These are phyloP conservation scores for Trisateles emortualis DNA, from an alignment of 2,888 invertebrate species.

Conservation along the genomic window DNA sequence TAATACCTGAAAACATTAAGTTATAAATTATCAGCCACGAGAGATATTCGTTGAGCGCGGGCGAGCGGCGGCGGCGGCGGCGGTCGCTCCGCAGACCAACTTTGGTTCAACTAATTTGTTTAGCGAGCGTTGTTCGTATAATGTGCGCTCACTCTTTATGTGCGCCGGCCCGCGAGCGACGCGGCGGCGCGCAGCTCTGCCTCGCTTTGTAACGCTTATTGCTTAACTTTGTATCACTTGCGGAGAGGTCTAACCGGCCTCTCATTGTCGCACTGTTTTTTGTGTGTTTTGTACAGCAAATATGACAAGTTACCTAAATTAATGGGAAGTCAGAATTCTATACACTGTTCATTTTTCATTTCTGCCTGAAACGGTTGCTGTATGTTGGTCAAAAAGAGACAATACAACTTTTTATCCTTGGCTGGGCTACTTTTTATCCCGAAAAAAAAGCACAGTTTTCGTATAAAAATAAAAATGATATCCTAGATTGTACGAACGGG, in stretches of 20 bases:
- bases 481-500: too few relatives aligned
- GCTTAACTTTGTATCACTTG: constrained; percentile 39
- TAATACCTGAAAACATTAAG: background rate
- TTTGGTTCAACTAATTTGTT: constrained; percentile 45
- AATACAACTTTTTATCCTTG: too few relatives aligned
- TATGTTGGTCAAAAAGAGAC: too few relatives aligned
- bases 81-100: constrained; percentile 9
- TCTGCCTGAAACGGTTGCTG: too few relatives aligned
- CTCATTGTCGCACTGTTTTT: constrained; percentile 21
- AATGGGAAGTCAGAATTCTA: too few relatives aligned
- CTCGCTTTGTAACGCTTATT: constrained; percentile 37
- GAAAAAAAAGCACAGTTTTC: too few relatives aligned
- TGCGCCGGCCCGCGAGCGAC: background rate
- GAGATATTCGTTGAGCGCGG: background rate
- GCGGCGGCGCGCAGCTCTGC: constrained; percentile 1
- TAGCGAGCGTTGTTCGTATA: constrained; percentile 24
- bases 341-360: too few relatives aligned
- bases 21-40: constrained; percentile 1
- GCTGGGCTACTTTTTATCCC: too few relatives aligned
- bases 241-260: constrained; percentile 13
- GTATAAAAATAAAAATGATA: too few relatives aligned
- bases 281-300: constrained; percentile 1
- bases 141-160: constrained; percentile 16
- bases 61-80: background rate
- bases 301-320: too few relatives aligned